phyloP scores from a whole-genome alignment of 2,888 invertebrate species.

The Acanthosoma haemorrhoidale region DNA sequence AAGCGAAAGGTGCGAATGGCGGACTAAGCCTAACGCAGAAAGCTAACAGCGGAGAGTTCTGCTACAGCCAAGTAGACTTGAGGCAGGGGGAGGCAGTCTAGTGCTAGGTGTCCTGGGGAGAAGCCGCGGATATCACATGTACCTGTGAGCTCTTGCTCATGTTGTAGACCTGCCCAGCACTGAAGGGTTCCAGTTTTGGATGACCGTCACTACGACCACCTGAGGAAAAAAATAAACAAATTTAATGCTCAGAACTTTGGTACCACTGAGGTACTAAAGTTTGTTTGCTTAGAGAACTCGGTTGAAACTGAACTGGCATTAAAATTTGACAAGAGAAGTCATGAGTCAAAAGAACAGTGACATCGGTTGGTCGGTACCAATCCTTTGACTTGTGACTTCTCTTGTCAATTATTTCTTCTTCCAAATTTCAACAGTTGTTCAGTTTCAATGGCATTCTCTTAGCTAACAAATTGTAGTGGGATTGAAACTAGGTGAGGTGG shows the following conservation, averaged over 20 bases:
- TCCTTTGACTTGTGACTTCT: too few species aligned
- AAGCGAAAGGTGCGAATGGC: not conserved
- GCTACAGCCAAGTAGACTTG: conserved; percentile 29
- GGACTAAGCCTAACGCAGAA: not conserved
- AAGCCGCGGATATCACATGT: conserved; percentile 63
- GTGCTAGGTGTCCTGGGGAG: conserved; percentile 36
- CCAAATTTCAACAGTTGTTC: too few species aligned
- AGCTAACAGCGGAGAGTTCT: not conserved
- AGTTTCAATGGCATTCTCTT: too few species aligned
- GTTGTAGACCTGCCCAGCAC: conserved; percentile 88
- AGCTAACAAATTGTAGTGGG: too few species aligned
- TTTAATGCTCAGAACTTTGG: not conserved
- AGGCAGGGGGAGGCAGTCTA: conserved; percentile 7
- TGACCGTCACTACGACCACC: conserved; percentile 50
- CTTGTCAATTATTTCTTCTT: too few species aligned
- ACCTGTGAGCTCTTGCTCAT: conserved; percentile 86
- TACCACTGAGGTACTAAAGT: too few species aligned
- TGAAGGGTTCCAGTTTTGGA: conserved; percentile 80
- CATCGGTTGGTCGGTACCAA: too few species aligned
- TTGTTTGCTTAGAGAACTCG: too few species aligned
- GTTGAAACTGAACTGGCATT: too few species aligned
- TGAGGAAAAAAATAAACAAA: not conserved
- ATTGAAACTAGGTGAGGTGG: too few species aligned
- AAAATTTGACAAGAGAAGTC: too few species aligned
- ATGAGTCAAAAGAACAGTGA: too few species aligned